Conservation (phyloP, 2,113 vertebrate species). For the Petrocephalus zakoni region DNA sequence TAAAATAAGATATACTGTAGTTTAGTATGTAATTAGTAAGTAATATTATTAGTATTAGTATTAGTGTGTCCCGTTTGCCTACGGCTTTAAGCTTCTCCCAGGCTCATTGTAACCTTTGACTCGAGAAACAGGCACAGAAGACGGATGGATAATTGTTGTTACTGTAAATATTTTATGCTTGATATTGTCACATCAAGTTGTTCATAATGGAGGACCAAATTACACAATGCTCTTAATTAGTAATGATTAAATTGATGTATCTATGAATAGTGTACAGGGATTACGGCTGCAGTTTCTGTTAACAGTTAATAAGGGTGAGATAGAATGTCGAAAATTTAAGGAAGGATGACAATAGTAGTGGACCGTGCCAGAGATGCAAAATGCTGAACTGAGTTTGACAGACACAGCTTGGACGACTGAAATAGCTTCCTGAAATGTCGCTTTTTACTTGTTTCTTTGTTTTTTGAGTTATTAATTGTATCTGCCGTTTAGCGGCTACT, state of each 20-base stretch:
- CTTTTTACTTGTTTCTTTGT: background rate
- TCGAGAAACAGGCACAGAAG: background rate
- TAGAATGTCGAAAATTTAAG: background rate
- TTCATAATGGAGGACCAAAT: background rate
- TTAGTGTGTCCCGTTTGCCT: background rate
- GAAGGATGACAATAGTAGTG: background rate
- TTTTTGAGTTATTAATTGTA: background rate
- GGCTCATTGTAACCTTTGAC: background rate
- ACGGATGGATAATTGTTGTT: background rate
- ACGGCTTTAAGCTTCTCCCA: background rate
- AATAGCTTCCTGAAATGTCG: background rate
- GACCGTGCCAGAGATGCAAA: background rate
- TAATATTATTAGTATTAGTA: too few relatives aligned
- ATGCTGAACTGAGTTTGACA: background rate
- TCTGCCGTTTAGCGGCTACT: background rate
- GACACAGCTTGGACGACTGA: background rate
- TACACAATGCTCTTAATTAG: background rate
- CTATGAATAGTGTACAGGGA: background rate
- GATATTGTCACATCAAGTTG: background rate
- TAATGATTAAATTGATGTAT: background rate
- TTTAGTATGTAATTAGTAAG: background rate
- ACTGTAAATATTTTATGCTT: background rate
- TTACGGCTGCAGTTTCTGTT: background rate
- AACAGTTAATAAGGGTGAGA: background rate
- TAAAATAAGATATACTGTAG: background rate